Evolutionary conservation across 2,888 invertebrate species (phyloP).

Genomic region (Dorcus hopei): DNA sequence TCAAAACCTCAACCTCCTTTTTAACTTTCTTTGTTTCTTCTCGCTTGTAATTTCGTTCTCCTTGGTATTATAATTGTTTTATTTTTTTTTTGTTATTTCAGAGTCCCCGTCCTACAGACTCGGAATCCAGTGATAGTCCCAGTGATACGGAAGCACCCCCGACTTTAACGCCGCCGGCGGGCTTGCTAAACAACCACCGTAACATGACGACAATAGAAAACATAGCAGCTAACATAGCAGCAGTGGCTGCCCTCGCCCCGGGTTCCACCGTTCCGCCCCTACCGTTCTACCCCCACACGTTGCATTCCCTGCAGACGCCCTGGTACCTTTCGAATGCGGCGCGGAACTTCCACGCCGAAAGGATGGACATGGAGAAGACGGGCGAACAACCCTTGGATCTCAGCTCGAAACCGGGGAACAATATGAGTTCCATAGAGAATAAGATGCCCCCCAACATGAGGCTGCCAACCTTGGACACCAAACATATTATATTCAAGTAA

Average conservation of each 20-base stretch:
- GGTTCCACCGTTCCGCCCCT: slow-evolving; percentile 36
- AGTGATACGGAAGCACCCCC: slow-evolving; percentile 54
- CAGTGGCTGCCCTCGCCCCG: slow-evolving; percentile 58
- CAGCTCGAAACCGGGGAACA: slow-evolving; percentile 72
- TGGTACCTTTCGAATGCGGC: slow-evolving; percentile 53
- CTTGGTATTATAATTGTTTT: too few relatives aligned
- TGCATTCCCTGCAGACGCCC: slow-evolving; percentile 35
- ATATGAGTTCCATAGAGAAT: slow-evolving; percentile 30
- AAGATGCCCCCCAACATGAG: slow-evolving; percentile 42
- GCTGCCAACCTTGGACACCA: slow-evolving; percentile 51
- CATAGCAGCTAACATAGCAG: slow-evolving; percentile 61
- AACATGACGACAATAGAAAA: slow-evolving; percentile 59
- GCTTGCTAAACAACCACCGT: slow-evolving; percentile 39
- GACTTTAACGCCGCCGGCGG: slow-evolving; percentile 45
- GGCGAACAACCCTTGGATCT: slow-evolving; percentile 82
- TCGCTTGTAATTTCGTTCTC: too few relatives aligned
- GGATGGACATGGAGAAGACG: slow-evolving; percentile 38
- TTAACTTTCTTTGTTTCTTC: too few relatives aligned
- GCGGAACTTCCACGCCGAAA: slow-evolving; percentile 48
- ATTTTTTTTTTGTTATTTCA: slow-evolving; percentile 42
- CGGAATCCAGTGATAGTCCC: slow-evolving; percentile 62
- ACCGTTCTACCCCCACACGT: slow-evolving; percentile 42
- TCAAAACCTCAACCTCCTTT: too few relatives aligned
- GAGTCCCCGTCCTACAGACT: slow-evolving; percentile 68
- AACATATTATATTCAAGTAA: slow-evolving; percentile 67